These are phyloP conservation scores for Cenopis cana DNA, from an alignment of 2,888 invertebrate species.

Conservation along the genomic window DNA sequence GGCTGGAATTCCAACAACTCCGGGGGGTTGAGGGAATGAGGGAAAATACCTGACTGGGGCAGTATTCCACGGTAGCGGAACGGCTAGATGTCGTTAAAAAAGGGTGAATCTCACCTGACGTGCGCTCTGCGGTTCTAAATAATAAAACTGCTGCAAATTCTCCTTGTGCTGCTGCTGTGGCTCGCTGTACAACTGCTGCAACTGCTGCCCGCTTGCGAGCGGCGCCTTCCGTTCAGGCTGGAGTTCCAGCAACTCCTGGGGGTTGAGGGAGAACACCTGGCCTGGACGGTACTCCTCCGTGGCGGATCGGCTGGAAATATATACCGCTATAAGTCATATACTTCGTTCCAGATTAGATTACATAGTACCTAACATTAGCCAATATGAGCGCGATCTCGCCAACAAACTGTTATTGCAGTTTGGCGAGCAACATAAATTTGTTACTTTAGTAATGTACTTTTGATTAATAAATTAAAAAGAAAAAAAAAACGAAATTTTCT, in stretches of 20 bases:
- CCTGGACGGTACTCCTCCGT: constrained; percentile 75
- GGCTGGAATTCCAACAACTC: too few relatives aligned
- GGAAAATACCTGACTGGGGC: too few relatives aligned
- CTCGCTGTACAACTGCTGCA: constrained; percentile 71
- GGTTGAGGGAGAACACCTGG: constrained; percentile 76
- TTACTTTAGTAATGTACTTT: too few relatives aligned
- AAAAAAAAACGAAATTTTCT: too few relatives aligned
- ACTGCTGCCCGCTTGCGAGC: constrained; percentile 61
- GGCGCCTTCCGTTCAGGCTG: constrained; percentile 78
- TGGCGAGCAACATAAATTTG: too few relatives aligned
- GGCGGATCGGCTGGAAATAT: constrained; percentile 61
- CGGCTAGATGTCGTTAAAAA: background rate
- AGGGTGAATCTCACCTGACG: constrained; percentile 62
- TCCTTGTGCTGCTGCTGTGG: constrained; percentile 73
- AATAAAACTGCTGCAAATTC: constrained; percentile 73
- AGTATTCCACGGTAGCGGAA: too few relatives aligned
- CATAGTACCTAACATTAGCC: too few relatives aligned
- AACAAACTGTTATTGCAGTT: too few relatives aligned
- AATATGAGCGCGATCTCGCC: too few relatives aligned
- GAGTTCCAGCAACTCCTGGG: constrained; percentile 73
- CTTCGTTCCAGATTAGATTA: too few relatives aligned
- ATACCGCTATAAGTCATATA: background rate
- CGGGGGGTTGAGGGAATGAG: too few relatives aligned
- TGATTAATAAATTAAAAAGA: too few relatives aligned
- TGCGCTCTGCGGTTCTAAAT: constrained; percentile 69